Conservation (phyloP, 1,140 invertebrate genomes). For the Pseudomyrmex flavicornis region DNA sequence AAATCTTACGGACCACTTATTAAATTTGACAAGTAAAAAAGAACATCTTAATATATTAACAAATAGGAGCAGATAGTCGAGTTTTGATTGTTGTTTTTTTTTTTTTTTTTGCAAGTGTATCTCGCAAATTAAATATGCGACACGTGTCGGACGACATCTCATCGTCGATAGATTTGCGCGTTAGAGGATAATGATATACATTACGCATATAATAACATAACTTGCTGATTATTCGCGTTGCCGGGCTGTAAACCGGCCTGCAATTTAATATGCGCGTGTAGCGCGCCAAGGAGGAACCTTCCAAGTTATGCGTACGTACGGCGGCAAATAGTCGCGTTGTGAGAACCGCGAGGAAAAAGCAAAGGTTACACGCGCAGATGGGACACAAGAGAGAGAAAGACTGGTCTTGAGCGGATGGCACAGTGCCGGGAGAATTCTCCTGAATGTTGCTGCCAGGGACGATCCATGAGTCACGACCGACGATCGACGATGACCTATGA, state of each 20-base stretch:
- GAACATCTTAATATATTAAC: too few relatives aligned
- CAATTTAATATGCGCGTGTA: conserved; percentile 42
- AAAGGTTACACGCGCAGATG: conserved; percentile 45
- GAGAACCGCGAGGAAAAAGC: conserved; percentile 36
- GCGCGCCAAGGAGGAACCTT: conserved; percentile 54
- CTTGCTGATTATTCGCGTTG: conserved; percentile 37
- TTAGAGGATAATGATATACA: conserved; percentile 58
- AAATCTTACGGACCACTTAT: background rate
- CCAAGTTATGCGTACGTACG: background rate
- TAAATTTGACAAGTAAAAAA: background rate
- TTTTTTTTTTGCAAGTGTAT: background rate
- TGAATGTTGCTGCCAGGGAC: conserved; percentile 61
- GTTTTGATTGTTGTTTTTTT: too few relatives aligned
- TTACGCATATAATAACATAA: conserved; percentile 52
- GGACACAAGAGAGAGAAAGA: conserved; percentile 13
- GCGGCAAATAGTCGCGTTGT: background rate
- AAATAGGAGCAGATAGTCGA: too few relatives aligned
- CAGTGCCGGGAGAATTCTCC: conserved; percentile 36
- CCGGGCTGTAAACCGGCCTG: conserved; percentile 34
- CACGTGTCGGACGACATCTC: conserved; percentile 21
- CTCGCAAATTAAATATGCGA: conserved; percentile 36
- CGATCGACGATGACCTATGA: conserved; percentile 63
- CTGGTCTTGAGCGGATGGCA: conserved; percentile 43
- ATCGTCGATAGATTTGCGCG: conserved; percentile 49
- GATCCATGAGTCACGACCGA: conserved; percentile 59